Evolutionary conservation across 2,888 invertebrate genomes (phyloP).

Genomic region (Lysandra coridon): DNA sequence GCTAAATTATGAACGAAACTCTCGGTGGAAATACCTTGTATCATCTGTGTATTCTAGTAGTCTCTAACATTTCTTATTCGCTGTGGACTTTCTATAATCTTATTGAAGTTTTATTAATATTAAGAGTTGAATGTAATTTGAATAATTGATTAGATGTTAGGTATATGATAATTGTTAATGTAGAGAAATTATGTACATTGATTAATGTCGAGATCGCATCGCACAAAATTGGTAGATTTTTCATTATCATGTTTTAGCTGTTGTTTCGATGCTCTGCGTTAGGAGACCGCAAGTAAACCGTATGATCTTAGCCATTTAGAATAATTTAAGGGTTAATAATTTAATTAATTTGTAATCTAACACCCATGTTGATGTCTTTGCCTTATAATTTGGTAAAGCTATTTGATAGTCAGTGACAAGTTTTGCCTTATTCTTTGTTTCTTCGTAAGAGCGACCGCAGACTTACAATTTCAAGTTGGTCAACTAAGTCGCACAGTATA

Average conservation of each 20-base stretch:
- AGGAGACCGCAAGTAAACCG: not conserved
- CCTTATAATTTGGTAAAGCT: not conserved
- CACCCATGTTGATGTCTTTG: not conserved
- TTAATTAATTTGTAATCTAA: not conserved
- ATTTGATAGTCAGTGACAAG: too few relatives aligned
- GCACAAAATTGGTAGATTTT: constrained; percentile 70
- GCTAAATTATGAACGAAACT: constrained; percentile 1
- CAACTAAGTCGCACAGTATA: too few relatives aligned
- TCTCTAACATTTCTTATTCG: constrained; percentile 30
- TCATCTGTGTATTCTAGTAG: constrained; percentile 31
- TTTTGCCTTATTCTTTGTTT: too few relatives aligned
- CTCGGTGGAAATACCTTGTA: constrained; percentile 19
- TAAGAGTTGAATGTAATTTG: constrained; percentile 58
- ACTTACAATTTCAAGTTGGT: too few relatives aligned
- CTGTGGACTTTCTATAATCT: constrained; percentile 40
- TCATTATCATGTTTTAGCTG: constrained; percentile 30
- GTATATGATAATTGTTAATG: constrained; percentile 61
- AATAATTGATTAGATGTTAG: constrained; percentile 57
- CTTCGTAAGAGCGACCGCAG: too few relatives aligned
- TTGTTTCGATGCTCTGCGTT: constrained; percentile 4
- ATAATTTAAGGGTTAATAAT: not conserved
- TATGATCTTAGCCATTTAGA: not conserved
- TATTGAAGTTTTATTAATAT: constrained; percentile 61
- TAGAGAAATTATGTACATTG: constrained; percentile 49
- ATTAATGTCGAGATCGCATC: constrained; percentile 67